Evolutionary conservation across 2,888 invertebrate species (phyloP), one percentile per base, ranked within the genome.

Genomic region (Margaritifera margaritifera): DNA sequence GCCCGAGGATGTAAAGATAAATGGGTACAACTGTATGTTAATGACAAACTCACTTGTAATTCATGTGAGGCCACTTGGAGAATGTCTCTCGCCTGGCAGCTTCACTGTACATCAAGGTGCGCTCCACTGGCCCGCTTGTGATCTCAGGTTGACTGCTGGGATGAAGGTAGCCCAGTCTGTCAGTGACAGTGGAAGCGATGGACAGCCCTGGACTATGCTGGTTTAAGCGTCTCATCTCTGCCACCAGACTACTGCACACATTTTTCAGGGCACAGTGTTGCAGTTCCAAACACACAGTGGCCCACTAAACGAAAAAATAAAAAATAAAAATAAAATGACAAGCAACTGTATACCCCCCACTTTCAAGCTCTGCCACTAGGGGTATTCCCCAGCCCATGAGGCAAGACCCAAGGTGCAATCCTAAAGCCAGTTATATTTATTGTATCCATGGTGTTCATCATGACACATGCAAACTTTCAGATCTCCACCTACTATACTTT

Each of bases 31-130:
- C 3, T 27, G 27, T 27, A 31, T 31, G 8, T 31, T 8, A 42
- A 42, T 42, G 42, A 11, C 51, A 51, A 52, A 74, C 84, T 74
- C 91, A 96, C 95, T 97, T 97, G 91, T 97, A 97, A 90, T 96
- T 96, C 95, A 96, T 96, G 87, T 97, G 97, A 3, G 97, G 97
- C 98, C 97, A 98, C 86, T 95, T 93, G 78, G 94, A 94, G 90
- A 98, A 98, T 0, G 98, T 97, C 87, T 96, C 94, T 81, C 95
- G 93, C 59, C 98, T 92, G 74, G 96, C 95, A 0, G 95, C 95
- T 90, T 98, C 98, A 77, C 96, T 96, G 89, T 95, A 96, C 97
- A 98, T 97, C 70, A 89, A 85, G 15, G 88, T 80, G 64, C 90
- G 87, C 66, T 91, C 91, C 8, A 87, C 84, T 2, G 84, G 69